phyloP scores from a whole-genome alignment of 2,888 invertebrate species.

The Octodonta nipae region DNA sequence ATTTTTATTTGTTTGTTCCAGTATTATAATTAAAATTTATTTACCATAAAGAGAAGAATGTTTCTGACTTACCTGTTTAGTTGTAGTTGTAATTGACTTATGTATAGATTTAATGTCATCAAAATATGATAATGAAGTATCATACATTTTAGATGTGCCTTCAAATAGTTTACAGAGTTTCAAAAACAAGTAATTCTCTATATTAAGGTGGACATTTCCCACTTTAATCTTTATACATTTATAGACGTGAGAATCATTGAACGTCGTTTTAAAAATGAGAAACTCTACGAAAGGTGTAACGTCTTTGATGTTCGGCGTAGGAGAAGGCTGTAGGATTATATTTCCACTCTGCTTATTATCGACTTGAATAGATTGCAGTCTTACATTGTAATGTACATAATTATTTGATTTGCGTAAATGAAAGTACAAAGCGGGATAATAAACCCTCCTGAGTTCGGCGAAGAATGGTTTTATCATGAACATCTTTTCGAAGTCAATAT shows the following conservation, averaged over 20 bases:
- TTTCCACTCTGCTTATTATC: slow-evolving; percentile 45
- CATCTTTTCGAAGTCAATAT: slow-evolving; percentile 73
- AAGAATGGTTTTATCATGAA: slow-evolving; percentile 78
- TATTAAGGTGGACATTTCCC: slow-evolving; percentile 53
- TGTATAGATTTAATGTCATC: slow-evolving; percentile 41
- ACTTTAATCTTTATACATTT: slow-evolving; percentile 50
- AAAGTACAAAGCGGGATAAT: slow-evolving; percentile 61
- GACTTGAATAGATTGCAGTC: slow-evolving; percentile 54
- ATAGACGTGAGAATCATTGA: slow-evolving; percentile 41
- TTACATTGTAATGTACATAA: slow-evolving; percentile 51
- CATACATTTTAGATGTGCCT: slow-evolving; percentile 43
- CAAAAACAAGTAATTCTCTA: slow-evolving; percentile 55
- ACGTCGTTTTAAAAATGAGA: slow-evolving; percentile 40
- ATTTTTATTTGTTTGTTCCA: too few relatives aligned
- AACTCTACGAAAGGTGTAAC: slow-evolving; percentile 50
- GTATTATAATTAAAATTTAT: too few relatives aligned
- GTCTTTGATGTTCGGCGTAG: slow-evolving; percentile 37
- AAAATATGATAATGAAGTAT: slow-evolving; percentile 38
- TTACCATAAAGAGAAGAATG: too few relatives aligned
- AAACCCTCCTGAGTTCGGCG: slow-evolving; percentile 59
- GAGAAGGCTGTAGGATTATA: slow-evolving; percentile 35
- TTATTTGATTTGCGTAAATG: slow-evolving; percentile 58
- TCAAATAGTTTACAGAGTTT: slow-evolving; percentile 47
- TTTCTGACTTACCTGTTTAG: too few relatives aligned
- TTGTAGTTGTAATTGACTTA: slow-evolving; percentile 41